phyloP scores from a whole-genome alignment of 1,140 invertebrate genomes.

The Drosophila erecta region DNA sequence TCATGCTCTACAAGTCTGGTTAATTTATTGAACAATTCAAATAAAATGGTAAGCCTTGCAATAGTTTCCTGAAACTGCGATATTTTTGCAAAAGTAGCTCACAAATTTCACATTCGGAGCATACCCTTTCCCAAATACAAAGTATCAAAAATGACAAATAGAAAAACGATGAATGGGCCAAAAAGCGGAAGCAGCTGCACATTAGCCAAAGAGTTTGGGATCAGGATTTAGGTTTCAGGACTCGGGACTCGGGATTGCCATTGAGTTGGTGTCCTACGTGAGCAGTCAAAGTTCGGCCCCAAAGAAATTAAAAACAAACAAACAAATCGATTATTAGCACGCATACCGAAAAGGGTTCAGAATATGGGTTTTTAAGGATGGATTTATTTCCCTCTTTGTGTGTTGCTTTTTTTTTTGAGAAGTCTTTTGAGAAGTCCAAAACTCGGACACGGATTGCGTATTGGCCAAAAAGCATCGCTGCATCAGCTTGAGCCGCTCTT shows the following conservation, averaged over 20 bases:
- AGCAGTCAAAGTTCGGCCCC: slow-evolving; percentile 47
- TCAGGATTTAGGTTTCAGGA: neutral
- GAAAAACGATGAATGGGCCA: slow-evolving; percentile 40
- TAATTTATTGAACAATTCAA: neutral
- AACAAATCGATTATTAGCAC: slow-evolving; percentile 80
- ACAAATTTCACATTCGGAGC: neutral
- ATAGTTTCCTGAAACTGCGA: neutral
- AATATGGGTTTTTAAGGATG: slow-evolving; percentile 9
- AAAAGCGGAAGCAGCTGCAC: slow-evolving; percentile 55
- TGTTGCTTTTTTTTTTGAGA: neutral
- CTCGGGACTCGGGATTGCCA: neutral
- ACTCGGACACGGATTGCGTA: slow-evolving; percentile 27
- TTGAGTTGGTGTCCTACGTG: slow-evolving; percentile 41
- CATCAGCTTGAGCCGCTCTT: slow-evolving; percentile 47
- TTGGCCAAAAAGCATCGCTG: slow-evolving; percentile 41
- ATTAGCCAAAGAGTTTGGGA: slow-evolving; percentile 34
- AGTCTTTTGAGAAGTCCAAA: slow-evolving; percentile 8
- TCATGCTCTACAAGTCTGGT: no score
- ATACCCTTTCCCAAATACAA: neutral
- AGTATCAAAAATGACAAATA: slow-evolving; percentile 47
- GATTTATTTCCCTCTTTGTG: neutral
- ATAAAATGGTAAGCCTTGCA: neutral
- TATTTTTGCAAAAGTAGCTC: no score
- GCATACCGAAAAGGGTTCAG: slow-evolving; percentile 28
- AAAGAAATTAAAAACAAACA: slow-evolving; percentile 79